Evolutionary conservation across 2,113 vertebrate species (phyloP), one percentile per base, ranked within the genome.

Genomic region (Rhineura floridana): DNA sequence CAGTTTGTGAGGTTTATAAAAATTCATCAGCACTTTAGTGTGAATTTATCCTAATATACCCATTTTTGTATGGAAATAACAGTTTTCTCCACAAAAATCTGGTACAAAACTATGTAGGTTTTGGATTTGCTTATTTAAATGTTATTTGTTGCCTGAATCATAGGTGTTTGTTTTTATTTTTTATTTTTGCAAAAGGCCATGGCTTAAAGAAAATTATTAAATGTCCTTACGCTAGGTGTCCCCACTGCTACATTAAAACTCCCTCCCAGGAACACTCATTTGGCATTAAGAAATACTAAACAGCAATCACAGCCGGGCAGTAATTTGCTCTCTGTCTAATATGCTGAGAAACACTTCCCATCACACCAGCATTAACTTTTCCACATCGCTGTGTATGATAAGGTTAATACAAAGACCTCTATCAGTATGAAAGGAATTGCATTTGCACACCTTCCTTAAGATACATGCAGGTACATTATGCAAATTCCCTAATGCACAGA

Each of bases 351-450:
- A 86, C 91, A 86, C 88, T 94, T 91, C 77, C 84, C 91, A 92
- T 90, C 92, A 91, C 93, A 87, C 87, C 94, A 90, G 89, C 91
- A 92, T 91, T 88, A 92, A 85, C 93, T 93, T 92, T 94, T 91
- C 92, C 82, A 89, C 83, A 88, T 92, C 93, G 86, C 90, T 89
- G 81, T 90, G 79, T 69, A 90, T 48, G 77, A 77, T 88, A 82
- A 90, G 86, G 82, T 90, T 85, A 90, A 84, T 81, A 76, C 69
- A n/a, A 81, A 85, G 76, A 67, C 82, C 81, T 59, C 86, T 48
- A 75, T 69, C 72, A 63, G 63, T 72, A 72, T 52, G 73, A 82
- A 72, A 87, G 86, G 79, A 62, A 82, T 87, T 82, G 69, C 79
- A 67, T 50, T 44, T 50, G 55, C n/a, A 44, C n/a, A 78, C 72